phyloP scores from a whole-genome alignment of 2,888 invertebrate species.

The Troilus luridus region DNA sequence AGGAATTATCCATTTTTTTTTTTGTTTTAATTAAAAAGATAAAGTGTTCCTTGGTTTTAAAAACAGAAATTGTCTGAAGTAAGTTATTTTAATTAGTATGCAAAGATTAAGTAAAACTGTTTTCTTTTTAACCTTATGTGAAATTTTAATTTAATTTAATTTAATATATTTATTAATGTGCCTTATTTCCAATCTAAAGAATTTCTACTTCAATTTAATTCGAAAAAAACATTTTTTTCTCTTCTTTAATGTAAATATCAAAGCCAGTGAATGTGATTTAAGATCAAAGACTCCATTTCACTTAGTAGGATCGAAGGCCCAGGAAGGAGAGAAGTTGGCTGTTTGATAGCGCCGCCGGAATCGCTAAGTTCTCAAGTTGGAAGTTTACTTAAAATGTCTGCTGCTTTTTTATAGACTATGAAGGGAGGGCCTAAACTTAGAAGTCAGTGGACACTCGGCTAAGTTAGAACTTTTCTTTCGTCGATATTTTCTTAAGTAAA shows the following conservation, averaged over 20 bases:
- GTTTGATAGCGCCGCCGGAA: not conserved
- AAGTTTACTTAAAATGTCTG: constrained; percentile 31
- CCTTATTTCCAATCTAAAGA: too few species aligned
- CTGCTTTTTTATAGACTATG: not conserved
- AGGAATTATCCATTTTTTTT: too few species aligned
- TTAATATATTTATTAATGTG: too few species aligned
- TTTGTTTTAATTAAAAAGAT: too few species aligned
- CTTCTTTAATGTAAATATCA: not conserved
- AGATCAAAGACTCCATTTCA: constrained; percentile 18
- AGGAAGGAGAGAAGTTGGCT: not conserved
- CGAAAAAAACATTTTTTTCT: not conserved
- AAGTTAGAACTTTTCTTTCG: not conserved
- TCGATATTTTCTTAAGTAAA: not conserved
- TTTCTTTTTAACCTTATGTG: too few species aligned
- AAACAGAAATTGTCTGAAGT: too few species aligned
- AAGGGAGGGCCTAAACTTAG: not conserved
- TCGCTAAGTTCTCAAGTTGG: not conserved
- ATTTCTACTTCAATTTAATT: not conserved
- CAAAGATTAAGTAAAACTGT: too few species aligned
- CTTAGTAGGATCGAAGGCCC: not conserved
- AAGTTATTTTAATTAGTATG: too few species aligned
- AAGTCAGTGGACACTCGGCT: not conserved
- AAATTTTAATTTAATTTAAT: too few species aligned
- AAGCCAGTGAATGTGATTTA: not conserved
- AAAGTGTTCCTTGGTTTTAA: too few species aligned